phyloP scores from a whole-genome alignment of 2,113 vertebrate genomes.

The Opisthocomus hoazin region DNA sequence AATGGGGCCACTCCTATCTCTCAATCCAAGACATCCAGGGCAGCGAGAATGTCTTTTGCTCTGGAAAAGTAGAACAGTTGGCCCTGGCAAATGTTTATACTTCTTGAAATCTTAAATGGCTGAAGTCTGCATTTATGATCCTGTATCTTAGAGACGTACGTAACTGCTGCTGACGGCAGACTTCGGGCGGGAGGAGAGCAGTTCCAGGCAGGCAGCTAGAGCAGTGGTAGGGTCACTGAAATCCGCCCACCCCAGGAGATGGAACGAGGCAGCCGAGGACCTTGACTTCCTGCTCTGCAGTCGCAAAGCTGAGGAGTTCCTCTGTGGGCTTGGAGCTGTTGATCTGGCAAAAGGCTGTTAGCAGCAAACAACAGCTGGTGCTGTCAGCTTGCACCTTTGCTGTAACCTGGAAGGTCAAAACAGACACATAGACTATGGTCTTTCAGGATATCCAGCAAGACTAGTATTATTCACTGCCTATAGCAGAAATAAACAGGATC shows the following conservation, averaged over 20 bases:
- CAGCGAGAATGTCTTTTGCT: background rate
- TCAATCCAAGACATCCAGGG: background rate
- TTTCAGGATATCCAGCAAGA: background rate
- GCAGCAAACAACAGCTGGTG: constrained; percentile 10
- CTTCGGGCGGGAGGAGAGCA: background rate
- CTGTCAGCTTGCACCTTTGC: background rate
- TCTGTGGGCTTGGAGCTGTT: background rate
- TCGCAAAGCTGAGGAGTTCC: background rate
- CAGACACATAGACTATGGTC: background rate
- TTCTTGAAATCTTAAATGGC: background rate
- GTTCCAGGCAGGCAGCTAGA: background rate
- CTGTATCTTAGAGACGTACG: background rate
- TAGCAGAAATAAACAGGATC: background rate
- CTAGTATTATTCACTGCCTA: background rate
- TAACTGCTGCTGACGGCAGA: accelerated
- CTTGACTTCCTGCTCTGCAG: background rate
- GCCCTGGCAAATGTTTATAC: background rate
- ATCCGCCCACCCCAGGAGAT: background rate
- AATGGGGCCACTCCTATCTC: background rate
- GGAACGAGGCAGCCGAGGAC: background rate
- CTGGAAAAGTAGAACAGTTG: background rate
- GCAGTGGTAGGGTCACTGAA: background rate
- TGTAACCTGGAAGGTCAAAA: background rate
- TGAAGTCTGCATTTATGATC: background rate
- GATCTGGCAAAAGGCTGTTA: background rate